These are phyloP conservation scores for Trochalopteron elliotii DNA, from an alignment of 2,113 vertebrate genomes.

Conservation along the genomic window DNA sequence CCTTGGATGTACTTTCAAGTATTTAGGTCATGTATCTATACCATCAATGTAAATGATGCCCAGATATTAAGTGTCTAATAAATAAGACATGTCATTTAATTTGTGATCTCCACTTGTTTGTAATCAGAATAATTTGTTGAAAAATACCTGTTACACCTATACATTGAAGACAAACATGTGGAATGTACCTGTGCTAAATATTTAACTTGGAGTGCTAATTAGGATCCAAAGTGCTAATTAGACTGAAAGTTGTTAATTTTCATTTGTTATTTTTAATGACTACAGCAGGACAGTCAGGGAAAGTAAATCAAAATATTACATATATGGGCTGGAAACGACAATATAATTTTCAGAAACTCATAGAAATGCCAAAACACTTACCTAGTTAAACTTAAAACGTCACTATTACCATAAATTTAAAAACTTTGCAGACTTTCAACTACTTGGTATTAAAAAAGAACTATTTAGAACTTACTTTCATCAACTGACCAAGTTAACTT, in stretches of 20 bases:
- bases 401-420: neutral
- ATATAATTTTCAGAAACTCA: neutral
- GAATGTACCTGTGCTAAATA: neutral
- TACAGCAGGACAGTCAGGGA: neutral
- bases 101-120: neutral
- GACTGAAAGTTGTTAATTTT: neutral
- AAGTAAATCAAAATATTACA: neutral
- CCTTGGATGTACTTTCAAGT: neutral
- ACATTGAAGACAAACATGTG: neutral
- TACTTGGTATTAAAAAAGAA: neutral
- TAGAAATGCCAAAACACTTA: neutral
- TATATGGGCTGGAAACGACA: neutral
- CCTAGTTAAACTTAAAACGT: neutral
- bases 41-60: neutral
- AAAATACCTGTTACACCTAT: neutral
- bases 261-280: neutral
- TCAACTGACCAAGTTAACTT: constrained; percentile 83
- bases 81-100: neutral
- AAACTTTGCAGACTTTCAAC: neutral
- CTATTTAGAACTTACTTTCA: constrained; percentile 80
- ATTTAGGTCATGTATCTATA: neutral
- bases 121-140: neutral
- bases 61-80: neutral
- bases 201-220: too few relatives aligned
- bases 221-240: neutral